Conservation (phyloP, 2,797 vertebrate genomes). For the Sebastiscus tertius region DNA sequence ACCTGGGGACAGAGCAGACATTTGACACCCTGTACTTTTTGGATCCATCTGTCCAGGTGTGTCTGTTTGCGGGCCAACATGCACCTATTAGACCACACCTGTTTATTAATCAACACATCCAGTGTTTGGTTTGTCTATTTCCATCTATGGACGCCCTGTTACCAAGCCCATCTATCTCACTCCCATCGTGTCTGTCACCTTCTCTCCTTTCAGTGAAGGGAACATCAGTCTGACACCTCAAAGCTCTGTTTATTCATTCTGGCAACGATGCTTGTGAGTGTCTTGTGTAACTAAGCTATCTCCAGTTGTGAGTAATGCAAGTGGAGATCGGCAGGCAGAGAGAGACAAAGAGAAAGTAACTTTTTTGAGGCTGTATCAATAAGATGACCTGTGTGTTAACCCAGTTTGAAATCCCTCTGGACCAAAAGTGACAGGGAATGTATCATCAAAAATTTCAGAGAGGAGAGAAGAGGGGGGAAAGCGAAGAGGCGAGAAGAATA, state of each 20-base stretch:
- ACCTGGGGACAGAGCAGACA: neutral
- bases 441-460: conserved; percentile 3
- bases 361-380: conserved; percentile 18
- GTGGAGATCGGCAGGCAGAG: conserved; percentile 10
- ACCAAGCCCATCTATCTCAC: conserved; percentile 14
- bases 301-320: neutral
- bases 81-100: neutral
- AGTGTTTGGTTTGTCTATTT: neutral
- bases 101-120: neutral
- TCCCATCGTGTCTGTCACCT: conserved; percentile 18
- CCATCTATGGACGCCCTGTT: neutral
- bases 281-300: conserved; percentile 16
- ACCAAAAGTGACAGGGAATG: conserved; percentile 6
- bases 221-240: conserved; percentile 24
- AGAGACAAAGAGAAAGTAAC: conserved; percentile 1
- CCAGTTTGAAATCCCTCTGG: conserved; percentile 20
- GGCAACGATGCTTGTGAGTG: neutral
- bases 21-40: neutral
- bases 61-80: too few relatives aligned
- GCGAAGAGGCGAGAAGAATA: neutral
- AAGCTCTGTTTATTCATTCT: conserved; percentile 17
- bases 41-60: neutral
- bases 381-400: conserved; percentile 35
- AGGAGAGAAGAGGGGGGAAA: neutral
- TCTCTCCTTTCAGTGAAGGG: neutral